A percentile compares a stretch with the other conserved stretches of the same genome.
These are phyloP conservation scores for Labrus mixtus DNA, from an alignment of 2,113 vertebrate genomes.

Conservation along the genomic window DNA sequence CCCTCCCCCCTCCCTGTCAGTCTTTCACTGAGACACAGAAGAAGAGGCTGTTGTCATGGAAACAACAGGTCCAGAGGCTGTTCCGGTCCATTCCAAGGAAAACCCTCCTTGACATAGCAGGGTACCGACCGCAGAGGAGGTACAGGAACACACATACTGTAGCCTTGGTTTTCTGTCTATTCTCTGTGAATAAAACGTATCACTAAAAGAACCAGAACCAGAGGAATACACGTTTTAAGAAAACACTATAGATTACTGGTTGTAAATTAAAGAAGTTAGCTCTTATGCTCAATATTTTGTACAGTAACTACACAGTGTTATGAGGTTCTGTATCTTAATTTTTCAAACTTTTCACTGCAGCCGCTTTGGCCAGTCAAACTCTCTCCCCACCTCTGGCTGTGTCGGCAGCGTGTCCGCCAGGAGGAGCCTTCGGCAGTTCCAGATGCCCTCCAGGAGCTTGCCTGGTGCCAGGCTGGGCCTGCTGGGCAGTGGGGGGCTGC, in stretches of 20 bases:
- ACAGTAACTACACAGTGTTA: not conserved
- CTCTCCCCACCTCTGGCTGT: slow-evolving; percentile 91
- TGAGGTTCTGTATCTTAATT: not conserved
- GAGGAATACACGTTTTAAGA: not conserved
- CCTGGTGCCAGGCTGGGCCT: slow-evolving; percentile 91
- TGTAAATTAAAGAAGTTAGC: too few relatives aligned
- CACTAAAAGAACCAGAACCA: not conserved
- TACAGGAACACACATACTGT: slow-evolving; percentile 54
- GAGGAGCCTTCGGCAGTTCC: slow-evolving; percentile 95
- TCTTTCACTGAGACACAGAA: slow-evolving; percentile 98
- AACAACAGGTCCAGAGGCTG: slow-evolving; percentile 99
- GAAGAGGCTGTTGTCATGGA: slow-evolving; percentile 99
- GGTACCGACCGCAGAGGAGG: slow-evolving; percentile 95
- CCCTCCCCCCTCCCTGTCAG: slow-evolving; percentile 75
- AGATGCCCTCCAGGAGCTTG: slow-evolving; percentile 93
- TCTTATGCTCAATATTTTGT: not conserved
- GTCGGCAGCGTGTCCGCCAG: slow-evolving; percentile 89
- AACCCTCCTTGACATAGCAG: slow-evolving; percentile 95
- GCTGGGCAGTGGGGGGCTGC: slow-evolving; percentile 89
- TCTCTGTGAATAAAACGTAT: not conserved
- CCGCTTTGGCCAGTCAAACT: slow-evolving; percentile 97
- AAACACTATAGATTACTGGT: too few relatives aligned
- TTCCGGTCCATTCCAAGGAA: slow-evolving; percentile 98
- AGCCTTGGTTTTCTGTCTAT: not conserved
- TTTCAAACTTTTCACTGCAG: slow-evolving; percentile 59